Conservation (phyloP, 1,140 invertebrate species). For the Agraylea sexmaculata region DNA sequence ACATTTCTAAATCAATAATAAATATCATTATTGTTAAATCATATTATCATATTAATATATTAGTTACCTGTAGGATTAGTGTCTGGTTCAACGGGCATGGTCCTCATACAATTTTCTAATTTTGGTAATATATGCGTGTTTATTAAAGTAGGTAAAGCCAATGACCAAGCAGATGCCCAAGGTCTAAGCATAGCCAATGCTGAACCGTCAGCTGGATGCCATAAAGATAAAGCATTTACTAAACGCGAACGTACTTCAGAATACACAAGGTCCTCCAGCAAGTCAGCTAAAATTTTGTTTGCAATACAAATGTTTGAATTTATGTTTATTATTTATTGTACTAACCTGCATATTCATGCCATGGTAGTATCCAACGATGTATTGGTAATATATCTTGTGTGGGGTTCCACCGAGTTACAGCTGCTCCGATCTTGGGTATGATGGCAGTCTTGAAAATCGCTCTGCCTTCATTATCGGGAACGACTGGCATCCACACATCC, state of each 20-base stretch:
- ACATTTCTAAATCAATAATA: conserved; percentile 26
- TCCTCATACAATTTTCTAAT: conserved; percentile 56
- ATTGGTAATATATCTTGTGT: conserved; percentile 86
- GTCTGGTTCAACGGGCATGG: conserved; percentile 71
- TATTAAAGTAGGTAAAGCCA: conserved; percentile 75
- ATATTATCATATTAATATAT: neutral
- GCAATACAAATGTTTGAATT: conserved; percentile 6
- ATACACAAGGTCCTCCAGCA: conserved; percentile 71
- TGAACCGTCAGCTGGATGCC: conserved; percentile 88
- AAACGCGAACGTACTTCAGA: conserved; percentile 89
- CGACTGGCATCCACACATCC: conserved; percentile 65
- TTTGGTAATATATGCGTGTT: conserved; percentile 88
- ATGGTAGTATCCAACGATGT: conserved; percentile 94
- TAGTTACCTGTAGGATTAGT: conserved; percentile 15
- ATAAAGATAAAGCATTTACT: conserved; percentile 71
- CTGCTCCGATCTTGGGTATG: conserved; percentile 62
- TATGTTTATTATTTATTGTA: neutral
- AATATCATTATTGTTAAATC: neutral
- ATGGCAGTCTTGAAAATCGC: conserved; percentile 74
- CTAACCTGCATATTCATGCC: conserved; percentile 44
- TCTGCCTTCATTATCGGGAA: conserved; percentile 75
- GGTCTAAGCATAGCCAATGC: conserved; percentile 85
- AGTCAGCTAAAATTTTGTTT: conserved; percentile 28
- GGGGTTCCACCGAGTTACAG: conserved; percentile 90
- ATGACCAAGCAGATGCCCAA: conserved; percentile 73